Percentiles rank a stretch among this genome's conserved stretches.
These are phyloP conservation scores for Drosophila acutilabella DNA, from an alignment of 2,888 invertebrate genomes.

Conservation along the genomic window DNA sequence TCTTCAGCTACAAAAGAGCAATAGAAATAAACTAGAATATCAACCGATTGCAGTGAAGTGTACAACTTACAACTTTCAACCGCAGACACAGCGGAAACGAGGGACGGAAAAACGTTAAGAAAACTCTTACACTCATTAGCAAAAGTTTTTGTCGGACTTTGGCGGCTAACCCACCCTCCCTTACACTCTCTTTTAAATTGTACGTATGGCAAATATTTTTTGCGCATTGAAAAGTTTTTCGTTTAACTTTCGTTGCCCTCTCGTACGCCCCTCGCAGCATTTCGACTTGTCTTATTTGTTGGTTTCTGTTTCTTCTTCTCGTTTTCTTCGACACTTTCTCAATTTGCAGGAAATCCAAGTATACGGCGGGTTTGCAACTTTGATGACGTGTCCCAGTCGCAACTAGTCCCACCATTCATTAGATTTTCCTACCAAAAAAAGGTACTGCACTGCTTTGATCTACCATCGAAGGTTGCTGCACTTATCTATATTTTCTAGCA, in stretches of 20 bases:
- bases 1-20: conserved; percentile 32
- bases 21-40: conserved; percentile 34
- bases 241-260: conserved; percentile 64
- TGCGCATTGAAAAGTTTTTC: conserved; percentile 71
- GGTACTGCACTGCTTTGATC: background rate
- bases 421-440: background rate
- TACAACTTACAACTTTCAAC: conserved; percentile 55
- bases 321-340: conserved; percentile 60
- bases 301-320: conserved; percentile 27
- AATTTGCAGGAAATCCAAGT: conserved; percentile 60
- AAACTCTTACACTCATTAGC: conserved; percentile 80
- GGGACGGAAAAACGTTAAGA: conserved; percentile 12
- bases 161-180: conserved; percentile 50
- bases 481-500: conserved; percentile 49
- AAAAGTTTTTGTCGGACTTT: conserved; percentile 59
- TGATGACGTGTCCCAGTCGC: conserved; percentile 56
- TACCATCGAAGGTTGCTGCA: conserved; percentile 32
- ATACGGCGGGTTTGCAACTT: conserved; percentile 51
- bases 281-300: conserved; percentile 18
- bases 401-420: conserved; percentile 58
- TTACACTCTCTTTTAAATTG: conserved; percentile 38
- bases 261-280: conserved; percentile 9
- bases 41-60: conserved; percentile 29
- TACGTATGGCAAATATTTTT: conserved; percentile 44
- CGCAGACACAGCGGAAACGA: conserved; percentile 19